Evolutionary conservation across 2,888 invertebrate species (phyloP).

Genomic region (Pristionchus mayeri): DNA sequence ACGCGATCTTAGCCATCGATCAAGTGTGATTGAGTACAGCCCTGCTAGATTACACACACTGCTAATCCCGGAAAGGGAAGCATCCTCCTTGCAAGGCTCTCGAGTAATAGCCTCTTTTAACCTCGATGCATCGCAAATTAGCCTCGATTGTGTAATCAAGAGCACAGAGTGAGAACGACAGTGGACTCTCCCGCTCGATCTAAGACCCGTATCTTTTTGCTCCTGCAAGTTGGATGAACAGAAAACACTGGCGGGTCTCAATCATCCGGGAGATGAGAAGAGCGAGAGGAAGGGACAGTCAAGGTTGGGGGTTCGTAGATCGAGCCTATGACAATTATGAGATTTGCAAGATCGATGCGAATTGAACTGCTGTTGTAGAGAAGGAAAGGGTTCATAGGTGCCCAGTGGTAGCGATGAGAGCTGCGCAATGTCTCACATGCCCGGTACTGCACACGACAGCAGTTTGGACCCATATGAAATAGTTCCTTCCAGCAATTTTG

Average conservation of each 20-base stretch:
- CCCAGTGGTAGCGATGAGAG: too few species aligned
- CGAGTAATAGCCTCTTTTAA: background rate
- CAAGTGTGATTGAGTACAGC: conserved; percentile 40
- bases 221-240: conserved; percentile 14
- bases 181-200: background rate
- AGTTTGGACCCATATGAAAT: too few species aligned
- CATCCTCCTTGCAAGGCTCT: background rate
- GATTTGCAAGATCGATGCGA: background rate
- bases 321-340: conserved; percentile 10
- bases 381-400: too few species aligned
- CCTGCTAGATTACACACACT: conserved; percentile 17
- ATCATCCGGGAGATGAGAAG: background rate
- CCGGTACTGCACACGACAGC: too few species aligned
- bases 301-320: conserved; percentile 26
- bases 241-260: conserved; percentile 7
- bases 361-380: background rate
- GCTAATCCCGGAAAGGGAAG: conserved; percentile 15
- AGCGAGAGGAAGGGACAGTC: conserved; percentile 19
- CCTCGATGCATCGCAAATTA: conserved; percentile 46
- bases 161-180: background rate
- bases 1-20: background rate
- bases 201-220: background rate
- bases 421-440: too few species aligned
- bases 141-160: conserved; percentile 46
- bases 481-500: too few species aligned